Evolutionary conservation across 2,113 vertebrate genomes (phyloP).

Genomic region (Sinocyclocheilus maitianheensis): DNA sequence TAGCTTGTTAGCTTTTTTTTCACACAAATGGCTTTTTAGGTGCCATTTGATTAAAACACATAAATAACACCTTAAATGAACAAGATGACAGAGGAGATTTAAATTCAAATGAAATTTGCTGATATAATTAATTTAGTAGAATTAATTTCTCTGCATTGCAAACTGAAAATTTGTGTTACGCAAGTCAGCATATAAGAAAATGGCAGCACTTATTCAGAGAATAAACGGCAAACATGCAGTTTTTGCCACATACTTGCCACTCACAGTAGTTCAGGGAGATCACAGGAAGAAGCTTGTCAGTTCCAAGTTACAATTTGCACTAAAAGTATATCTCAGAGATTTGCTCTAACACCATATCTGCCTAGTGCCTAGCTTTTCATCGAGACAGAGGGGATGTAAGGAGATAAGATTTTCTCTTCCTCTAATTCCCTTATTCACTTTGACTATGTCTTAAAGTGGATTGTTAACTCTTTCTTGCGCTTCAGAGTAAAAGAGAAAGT

Average conservation of each 20-base stretch:
- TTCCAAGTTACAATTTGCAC: slow-evolving; percentile 69
- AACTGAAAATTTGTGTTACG: slow-evolving; percentile 20
- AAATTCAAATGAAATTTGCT: not conserved
- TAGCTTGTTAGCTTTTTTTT: not conserved
- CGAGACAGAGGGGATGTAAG: slow-evolving; percentile 36
- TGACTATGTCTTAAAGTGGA: slow-evolving; percentile 64
- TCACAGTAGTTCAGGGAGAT: slow-evolving; percentile 66
- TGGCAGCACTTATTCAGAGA: not conserved
- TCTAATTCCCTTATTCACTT: slow-evolving; percentile 60
- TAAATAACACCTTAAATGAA: not conserved
- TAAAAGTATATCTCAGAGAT: slow-evolving; percentile 72
- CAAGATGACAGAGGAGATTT: not conserved
- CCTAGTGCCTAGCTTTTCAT: slow-evolving; percentile 64
- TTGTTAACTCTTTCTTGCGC: slow-evolving; percentile 64
- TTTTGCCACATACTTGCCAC: slow-evolving; percentile 64
- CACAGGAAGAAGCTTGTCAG: slow-evolving; percentile 67
- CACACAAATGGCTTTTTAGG: not conserved
- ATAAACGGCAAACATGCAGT: slow-evolving; percentile 56
- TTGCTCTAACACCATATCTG: slow-evolving; percentile 70
- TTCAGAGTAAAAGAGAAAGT: slow-evolving; percentile 18
- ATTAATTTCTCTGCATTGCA: not conserved
- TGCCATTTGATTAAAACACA: slow-evolving; percentile 1
- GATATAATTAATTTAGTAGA: not conserved
- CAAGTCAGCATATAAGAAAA: slow-evolving; percentile 20
- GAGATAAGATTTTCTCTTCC: slow-evolving; percentile 53